phyloP scores from a whole-genome alignment of 2,888 invertebrate genomes.

The Cryptus armator region DNA sequence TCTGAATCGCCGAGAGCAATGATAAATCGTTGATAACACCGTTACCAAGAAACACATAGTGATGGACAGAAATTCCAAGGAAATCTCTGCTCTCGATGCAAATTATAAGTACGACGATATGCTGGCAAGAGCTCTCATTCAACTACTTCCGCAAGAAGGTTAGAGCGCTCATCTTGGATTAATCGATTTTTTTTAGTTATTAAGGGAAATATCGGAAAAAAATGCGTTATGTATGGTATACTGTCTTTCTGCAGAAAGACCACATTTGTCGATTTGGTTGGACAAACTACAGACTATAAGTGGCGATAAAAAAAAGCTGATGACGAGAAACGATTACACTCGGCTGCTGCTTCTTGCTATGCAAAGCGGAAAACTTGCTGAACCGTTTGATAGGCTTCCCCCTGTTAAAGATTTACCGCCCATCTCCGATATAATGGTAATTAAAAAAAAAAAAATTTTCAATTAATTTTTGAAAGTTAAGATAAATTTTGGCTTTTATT shows the following conservation, averaged over 20 bases:
- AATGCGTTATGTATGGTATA: neutral
- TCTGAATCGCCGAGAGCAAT: neutral
- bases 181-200: neutral
- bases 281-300: slow-evolving; percentile 81
- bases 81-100: slow-evolving; percentile 80
- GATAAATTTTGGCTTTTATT: neutral
- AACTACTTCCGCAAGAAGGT: slow-evolving; percentile 83
- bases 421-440: slow-evolving; percentile 83
- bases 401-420: slow-evolving; percentile 80
- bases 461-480: too few relatives aligned
- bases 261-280: slow-evolving; percentile 82
- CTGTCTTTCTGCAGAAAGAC: slow-evolving; percentile 65
- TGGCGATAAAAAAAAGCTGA: slow-evolving; percentile 78
- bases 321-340: slow-evolving; percentile 84
- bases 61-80: slow-evolving; percentile 56
- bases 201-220: neutral
- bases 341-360: slow-evolving; percentile 85
- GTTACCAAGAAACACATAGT: neutral
- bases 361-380: slow-evolving; percentile 83
- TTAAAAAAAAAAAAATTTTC: too few relatives aligned
- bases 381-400: slow-evolving; percentile 83
- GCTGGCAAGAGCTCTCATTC: slow-evolving; percentile 84
- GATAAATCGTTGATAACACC: neutral
- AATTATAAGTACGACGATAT: slow-evolving; percentile 85
- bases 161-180: slow-evolving; percentile 48